Percentiles rank a stretch among this genome's conserved stretches.
These are phyloP conservation scores for Chloroceryle amazona DNA, from an alignment of 2,797 vertebrate species.

Conservation along the genomic window DNA sequence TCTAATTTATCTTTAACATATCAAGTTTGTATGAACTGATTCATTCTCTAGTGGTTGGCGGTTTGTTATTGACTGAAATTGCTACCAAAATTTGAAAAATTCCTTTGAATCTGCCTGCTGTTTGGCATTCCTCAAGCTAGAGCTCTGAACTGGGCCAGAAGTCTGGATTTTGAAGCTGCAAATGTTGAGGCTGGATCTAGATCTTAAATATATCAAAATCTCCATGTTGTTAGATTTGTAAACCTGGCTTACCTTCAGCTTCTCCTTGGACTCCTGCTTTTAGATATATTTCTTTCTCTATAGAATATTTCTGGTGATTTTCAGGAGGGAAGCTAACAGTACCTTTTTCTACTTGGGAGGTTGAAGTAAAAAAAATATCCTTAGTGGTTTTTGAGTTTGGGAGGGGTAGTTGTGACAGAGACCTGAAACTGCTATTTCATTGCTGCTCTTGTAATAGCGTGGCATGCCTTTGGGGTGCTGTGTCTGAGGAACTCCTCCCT, in stretches of 20 bases:
- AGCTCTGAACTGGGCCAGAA: not conserved
- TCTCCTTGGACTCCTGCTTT: not conserved
- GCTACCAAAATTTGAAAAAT: not conserved
- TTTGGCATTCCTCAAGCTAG: not conserved
- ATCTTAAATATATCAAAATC: not conserved
- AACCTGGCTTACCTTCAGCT: not conserved
- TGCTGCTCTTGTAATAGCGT: not conserved
- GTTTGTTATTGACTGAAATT: not conserved
- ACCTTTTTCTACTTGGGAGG: not conserved
- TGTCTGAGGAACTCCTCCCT: not conserved
- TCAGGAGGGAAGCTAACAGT: not conserved
- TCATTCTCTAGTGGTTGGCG: not conserved
- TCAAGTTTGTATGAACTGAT: not conserved
- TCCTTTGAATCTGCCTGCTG: not conserved
- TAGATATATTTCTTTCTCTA: not conserved
- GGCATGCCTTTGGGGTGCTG: not conserved
- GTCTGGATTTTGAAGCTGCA: not conserved
- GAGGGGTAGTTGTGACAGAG: not conserved
- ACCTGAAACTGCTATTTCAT: not conserved
- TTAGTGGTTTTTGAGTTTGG: not conserved
- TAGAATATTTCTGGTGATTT: not conserved
- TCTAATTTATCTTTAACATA: not conserved
- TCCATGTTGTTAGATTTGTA: not conserved
- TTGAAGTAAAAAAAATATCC: not conserved
- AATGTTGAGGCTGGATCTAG: not conserved